phyloP scores from a whole-genome alignment of 2,113 vertebrate genomes.

The Serinus canaria region DNA sequence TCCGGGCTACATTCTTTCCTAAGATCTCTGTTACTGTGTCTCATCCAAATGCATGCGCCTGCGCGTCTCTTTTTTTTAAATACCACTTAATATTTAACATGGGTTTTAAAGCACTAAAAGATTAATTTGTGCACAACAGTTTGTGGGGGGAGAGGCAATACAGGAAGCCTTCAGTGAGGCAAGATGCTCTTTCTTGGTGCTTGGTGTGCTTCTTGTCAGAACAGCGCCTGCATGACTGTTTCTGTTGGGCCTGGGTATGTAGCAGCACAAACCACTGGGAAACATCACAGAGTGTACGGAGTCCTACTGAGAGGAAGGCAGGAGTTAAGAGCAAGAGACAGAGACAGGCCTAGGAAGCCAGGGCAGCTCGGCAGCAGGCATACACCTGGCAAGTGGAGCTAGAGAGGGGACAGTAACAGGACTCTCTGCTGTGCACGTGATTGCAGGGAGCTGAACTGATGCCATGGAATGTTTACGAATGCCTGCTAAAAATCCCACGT shows the following conservation, averaged over 20 bases:
- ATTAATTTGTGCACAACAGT: neutral
- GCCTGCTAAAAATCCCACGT: neutral
- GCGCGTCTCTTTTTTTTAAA: neutral
- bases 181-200: neutral
- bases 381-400: neutral
- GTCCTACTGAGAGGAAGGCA: neutral
- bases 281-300: neutral
- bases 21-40: neutral
- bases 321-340: neutral
- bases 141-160: neutral
- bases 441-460: neutral
- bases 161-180: neutral
- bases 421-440: rapidly evolving
- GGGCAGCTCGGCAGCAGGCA: neutral
- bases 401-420: neutral
- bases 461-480: rapidly evolving
- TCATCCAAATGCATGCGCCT: neutral
- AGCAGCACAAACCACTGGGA: neutral
- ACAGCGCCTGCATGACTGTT: neutral
- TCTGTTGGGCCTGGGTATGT: neutral
- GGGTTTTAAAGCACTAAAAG: neutral
- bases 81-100: neutral
- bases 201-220: neutral
- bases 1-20: neutral
- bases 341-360: no score